Evolutionary conservation across 2,113 vertebrate species (phyloP).

Genomic region (Pterophyllum scalare): DNA sequence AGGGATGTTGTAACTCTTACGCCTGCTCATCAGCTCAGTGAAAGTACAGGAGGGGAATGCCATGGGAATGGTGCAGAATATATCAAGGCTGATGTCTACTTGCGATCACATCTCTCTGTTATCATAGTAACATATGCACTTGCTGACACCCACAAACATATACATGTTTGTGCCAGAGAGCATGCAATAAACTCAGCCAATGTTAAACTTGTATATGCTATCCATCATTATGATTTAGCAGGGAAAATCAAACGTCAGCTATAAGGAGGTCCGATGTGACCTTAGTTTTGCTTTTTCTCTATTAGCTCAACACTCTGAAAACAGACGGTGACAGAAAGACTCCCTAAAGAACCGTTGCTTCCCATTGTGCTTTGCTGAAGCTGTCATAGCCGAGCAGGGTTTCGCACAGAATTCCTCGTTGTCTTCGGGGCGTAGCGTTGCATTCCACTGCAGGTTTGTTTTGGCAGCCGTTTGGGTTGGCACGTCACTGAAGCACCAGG

Average conservation of each 20-base stretch:
- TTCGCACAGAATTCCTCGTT: slow-evolving; percentile 16
- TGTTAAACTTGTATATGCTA: not conserved
- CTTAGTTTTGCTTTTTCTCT: fast-evolving
- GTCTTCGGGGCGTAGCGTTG: not conserved
- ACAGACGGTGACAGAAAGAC: not conserved
- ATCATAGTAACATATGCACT: slow-evolving; percentile 28
- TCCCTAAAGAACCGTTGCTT: not conserved
- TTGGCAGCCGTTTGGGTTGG: slow-evolving; percentile 28
- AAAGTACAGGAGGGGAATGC: not conserved
- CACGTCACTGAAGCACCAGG: not conserved
- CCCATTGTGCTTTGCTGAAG: slow-evolving; percentile 12
- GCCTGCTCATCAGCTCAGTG: slow-evolving; percentile 43
- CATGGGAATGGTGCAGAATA: slow-evolving; percentile 15
- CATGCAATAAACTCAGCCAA: not conserved
- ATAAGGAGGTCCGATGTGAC: not conserved
- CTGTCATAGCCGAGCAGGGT: not conserved
- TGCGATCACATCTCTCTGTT: slow-evolving; percentile 42
- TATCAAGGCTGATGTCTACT: slow-evolving; percentile 35
- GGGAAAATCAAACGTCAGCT: not conserved
- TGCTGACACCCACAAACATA: slow-evolving; percentile 37
- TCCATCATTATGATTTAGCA: not conserved
- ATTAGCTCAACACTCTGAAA: not conserved
- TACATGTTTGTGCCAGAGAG: slow-evolving; percentile 3
- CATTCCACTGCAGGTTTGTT: slow-evolving; percentile 41
- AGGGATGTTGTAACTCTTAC: slow-evolving; percentile 32